A percentile compares a stretch with the other conserved stretches of the same genome.
Evolutionary conservation across 2,797 vertebrate species (phyloP).

Genomic region (Phoeniculus purpureus): DNA sequence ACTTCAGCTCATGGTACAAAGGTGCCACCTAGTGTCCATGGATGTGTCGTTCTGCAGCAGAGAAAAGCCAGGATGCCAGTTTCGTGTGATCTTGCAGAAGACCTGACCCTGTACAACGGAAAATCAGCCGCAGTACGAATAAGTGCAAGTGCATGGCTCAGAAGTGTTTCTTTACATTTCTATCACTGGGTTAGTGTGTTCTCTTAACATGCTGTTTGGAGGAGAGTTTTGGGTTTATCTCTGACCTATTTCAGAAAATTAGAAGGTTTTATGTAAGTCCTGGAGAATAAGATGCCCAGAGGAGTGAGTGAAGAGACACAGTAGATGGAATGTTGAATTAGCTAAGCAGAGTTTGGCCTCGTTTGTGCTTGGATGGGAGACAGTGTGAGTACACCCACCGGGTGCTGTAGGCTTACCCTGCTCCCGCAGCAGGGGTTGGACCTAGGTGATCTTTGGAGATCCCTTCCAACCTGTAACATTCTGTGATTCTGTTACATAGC

Average conservation of each 20-base stretch:
- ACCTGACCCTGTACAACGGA: background rate
- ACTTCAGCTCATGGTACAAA: background rate
- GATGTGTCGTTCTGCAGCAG: background rate
- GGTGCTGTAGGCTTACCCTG: no score
- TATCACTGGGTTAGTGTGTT: background rate
- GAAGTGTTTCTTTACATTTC: background rate
- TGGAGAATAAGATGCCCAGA: background rate
- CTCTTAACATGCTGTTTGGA: accelerated
- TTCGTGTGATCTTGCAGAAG: background rate
- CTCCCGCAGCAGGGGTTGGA: no score
- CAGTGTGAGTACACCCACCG: no score
- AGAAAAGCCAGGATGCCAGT: background rate
- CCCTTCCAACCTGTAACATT: no score
- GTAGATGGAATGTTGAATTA: no score
- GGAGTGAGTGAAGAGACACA: no score
- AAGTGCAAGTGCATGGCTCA: background rate
- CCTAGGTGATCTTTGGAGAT: no score
- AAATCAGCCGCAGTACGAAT: background rate
- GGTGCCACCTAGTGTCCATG: conserved; percentile 62
- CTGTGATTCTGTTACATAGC: no score
- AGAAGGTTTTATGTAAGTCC: accelerated
- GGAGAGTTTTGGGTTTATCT: background rate
- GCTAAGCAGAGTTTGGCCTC: no score
- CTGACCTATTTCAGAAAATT: background rate
- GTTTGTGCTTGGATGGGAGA: no score